phyloP scores from a whole-genome alignment of 2,113 vertebrate species.

The Mastomys natalensis region DNA sequence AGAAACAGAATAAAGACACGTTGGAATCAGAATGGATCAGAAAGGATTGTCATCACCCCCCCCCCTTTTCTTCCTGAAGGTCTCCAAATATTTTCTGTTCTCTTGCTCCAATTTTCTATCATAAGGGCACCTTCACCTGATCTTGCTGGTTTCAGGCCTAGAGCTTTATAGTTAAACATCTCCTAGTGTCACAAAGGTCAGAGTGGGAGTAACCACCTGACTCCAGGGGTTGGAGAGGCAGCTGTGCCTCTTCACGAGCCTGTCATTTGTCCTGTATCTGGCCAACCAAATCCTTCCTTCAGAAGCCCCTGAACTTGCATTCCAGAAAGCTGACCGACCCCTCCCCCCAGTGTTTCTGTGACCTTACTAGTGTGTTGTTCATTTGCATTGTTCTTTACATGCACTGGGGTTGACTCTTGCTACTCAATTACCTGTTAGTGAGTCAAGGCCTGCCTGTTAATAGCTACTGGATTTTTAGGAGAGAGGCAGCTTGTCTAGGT shows the following conservation, averaged over 20 bases:
- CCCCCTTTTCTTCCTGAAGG: not conserved
- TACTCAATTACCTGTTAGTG: not conserved
- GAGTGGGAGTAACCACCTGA: not conserved
- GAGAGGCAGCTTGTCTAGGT: not conserved
- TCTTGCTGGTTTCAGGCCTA: not conserved
- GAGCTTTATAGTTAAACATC: not conserved
- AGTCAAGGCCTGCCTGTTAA: not conserved
- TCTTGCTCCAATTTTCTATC: not conserved
- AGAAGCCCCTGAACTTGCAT: not conserved
- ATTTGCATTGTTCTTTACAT: not conserved
- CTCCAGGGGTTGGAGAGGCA: not conserved
- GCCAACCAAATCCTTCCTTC: not conserved
- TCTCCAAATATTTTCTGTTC: too few species aligned
- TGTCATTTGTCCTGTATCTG: not conserved
- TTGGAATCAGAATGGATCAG: not conserved
- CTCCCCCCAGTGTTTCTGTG: not conserved
- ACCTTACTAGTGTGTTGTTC: not conserved
- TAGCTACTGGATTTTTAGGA: not conserved
- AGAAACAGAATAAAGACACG: not conserved
- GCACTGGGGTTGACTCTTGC: not conserved
- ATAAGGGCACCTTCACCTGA: not conserved
- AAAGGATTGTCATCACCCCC: not conserved
- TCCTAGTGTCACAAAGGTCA: not conserved
- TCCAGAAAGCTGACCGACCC: not conserved
- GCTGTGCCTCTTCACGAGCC: not conserved